Evolutionary conservation across 2,113 vertebrate species (phyloP), one percentile per base, ranked within the genome.

Genomic region (Trichechus manatus): DNA sequence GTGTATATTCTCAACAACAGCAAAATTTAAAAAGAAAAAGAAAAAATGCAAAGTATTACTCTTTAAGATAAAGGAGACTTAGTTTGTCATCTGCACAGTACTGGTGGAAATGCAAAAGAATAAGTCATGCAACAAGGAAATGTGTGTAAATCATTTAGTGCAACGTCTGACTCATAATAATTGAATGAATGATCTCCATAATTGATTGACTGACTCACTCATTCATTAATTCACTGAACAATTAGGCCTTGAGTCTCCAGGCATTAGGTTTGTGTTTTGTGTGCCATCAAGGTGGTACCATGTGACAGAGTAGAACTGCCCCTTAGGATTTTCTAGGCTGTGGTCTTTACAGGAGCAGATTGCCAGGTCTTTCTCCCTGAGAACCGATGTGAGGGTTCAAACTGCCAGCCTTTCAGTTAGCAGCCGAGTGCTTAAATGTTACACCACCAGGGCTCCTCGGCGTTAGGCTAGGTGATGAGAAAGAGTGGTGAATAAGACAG

Each of bases 131-230:
- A 66, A 59, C 23, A 27, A 88, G 56, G 68, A 94, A 68, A 39
- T 59, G 70, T 44, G 20, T 6, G 93, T 74, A 64, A 86, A 31
- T 42, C 47, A 23, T 36, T 31, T 20, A 84, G 87, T 27, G 42
- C 59, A 63, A 33, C 9, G 50, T 23, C 86, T 83, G 93, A 79
- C 61, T 94, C 66, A 66, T 33, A 25, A 27, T 29, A 27, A 61
- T 9, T 89, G 77, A 87, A 63, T 84, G 93, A 96, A 92, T 86
- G 66, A 42, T 20, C 82, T 63, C 27, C n/a, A 10, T 39, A 61
- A 78, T 1, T 92, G 89, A 95, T 56, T 82, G 36, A 29, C 44
- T 82, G 36, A 29, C 44, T 84, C 23, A 61, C 27, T 92, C 80
- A 80, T 47, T 70, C 27, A 64, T 66, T 74, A 29, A 39, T 61